Evolutionary conservation across 2,888 invertebrate genomes (phyloP), one percentile per base, ranked within the genome.

Genomic region (Tiliacea aurago): DNA sequence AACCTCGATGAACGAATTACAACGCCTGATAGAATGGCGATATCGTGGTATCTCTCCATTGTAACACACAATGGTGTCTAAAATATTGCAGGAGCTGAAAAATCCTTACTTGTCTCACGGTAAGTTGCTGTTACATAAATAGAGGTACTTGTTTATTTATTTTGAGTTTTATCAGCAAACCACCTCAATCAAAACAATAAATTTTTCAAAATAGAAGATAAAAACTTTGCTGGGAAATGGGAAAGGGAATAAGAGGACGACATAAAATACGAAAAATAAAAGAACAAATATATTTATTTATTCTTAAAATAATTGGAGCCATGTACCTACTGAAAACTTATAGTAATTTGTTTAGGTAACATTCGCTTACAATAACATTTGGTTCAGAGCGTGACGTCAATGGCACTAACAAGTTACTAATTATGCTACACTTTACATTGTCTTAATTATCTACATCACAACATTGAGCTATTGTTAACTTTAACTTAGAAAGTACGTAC

Each of bases 391-490:
- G 84, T 88, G 87, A 87, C 87, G 78, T 80, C 86, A 78, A 89
- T 89, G 89, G 89, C 89, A 90, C 90, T 88, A 86, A 68, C 70
- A 81, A 88, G 84, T 84, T 82, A 85, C 86, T 72, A 73, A 70
- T 73, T 72, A 73, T 37, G 70, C 81, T 85, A 85, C 78, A 76
- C 76, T 69, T 78, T 76, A 73, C 64, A 78, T 72, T 61, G 68
- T 62, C 61, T 77, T 84, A 81, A 51, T 66, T 56, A 65, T 33
- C 79, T 84, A 85, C 33, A 85, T 85, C 85, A 85, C 85, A 85
- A 78, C 80, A 78, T 84, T 85, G 86, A 85, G 85, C 84, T 84
- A 84, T 69, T 72, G 53, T 55, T 71, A 76, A 68, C 56, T 62
- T 59, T 58, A 63, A 41, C 47, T 73, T 62, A 76, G 5, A 20